Base-by-base conservation (phyloP, 2,113 vertebrate genomes). In the Odontophorus gujanensis region DNA sequence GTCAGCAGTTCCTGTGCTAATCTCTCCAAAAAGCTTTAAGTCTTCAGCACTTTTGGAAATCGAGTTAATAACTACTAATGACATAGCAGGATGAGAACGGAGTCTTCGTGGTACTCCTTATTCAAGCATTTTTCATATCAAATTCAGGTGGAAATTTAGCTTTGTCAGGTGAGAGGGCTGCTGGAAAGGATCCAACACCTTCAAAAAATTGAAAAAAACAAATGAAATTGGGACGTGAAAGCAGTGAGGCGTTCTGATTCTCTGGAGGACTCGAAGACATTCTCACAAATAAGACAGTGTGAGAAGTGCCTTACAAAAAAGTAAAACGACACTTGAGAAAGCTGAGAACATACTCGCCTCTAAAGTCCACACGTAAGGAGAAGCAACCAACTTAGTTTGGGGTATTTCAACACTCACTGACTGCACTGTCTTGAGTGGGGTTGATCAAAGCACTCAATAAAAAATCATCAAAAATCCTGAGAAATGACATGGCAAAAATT, bases 51-150 rank as follows among this genome's bases (percentile, higher is more conserved):
- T 96, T 96, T 84, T 68, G 58, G 83, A 96, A 95, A 96, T 89
- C 85, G 90, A 96, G 71, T 95, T 95, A 96, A 96, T 95, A 95
- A 92, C 87, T 90, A 92, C 87, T 96, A 95, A 94, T 75, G 89
- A 92, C 66, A 85, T 67, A 91, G 92, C 90, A 93, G 68, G 90
- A 95, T 91, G 85, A 87, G 65, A 85, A 91, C 73, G n/a, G 58
- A 82, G 45, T 82, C 67, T 91, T 95, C 81, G 40, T 0, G 0
- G n/a, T 90, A 87, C n/a, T 93, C 94, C 89, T 96, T 94, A 95
- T 95, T 97, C 76, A 95, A 85, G 91, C 94, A 83, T 89, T 95
- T 97, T 95, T 94, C 43, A 69, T 82, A 72, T 90, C 65, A 95
- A 95, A 95, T 87, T 95, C 13, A 9, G 87, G 72, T 38, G 61